Evolutionary conservation across 2,888 invertebrate genomes (phyloP).

Genomic region (Macaria liturata): DNA sequence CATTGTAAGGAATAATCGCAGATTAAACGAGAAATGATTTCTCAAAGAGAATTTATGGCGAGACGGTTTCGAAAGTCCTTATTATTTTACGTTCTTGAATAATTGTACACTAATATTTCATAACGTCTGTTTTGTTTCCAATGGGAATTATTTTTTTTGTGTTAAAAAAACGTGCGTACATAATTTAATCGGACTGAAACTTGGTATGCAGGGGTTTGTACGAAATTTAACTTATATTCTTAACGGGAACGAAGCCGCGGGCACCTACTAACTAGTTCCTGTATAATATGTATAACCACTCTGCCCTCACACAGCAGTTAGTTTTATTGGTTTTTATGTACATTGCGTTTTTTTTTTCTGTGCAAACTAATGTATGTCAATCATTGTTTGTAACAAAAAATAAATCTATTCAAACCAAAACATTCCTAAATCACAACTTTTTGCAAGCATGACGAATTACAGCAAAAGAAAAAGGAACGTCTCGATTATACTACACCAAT

Average conservation of each 20-base stretch:
- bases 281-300: too few species aligned
- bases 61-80: slow-evolving; percentile 25
- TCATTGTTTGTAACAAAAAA: too few species aligned
- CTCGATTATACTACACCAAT: slow-evolving; percentile 4
- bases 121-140: slow-evolving; percentile 23
- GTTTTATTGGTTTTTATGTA: too few species aligned
- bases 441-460: not conserved
- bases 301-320: too few species aligned
- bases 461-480: not conserved
- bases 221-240: too few species aligned
- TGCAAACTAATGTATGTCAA: too few species aligned
- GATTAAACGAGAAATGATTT: slow-evolving; percentile 47
- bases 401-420: not conserved
- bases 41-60: slow-evolving; percentile 35
- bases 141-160: slow-evolving; percentile 15
- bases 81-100: slow-evolving; percentile 30
- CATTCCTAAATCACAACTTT: not conserved
- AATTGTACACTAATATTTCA: slow-evolving; percentile 31
- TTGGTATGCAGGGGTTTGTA: too few species aligned
- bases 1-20: slow-evolving; percentile 42
- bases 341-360: too few species aligned
- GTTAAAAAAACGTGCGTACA: not conserved
- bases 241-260: too few species aligned
- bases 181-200: too few species aligned
- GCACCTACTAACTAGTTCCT: too few species aligned